Evolutionary conservation across 2,888 invertebrate species (phyloP), one percentile per base, ranked within the genome.

Genomic region (Melieria crassipennis): DNA sequence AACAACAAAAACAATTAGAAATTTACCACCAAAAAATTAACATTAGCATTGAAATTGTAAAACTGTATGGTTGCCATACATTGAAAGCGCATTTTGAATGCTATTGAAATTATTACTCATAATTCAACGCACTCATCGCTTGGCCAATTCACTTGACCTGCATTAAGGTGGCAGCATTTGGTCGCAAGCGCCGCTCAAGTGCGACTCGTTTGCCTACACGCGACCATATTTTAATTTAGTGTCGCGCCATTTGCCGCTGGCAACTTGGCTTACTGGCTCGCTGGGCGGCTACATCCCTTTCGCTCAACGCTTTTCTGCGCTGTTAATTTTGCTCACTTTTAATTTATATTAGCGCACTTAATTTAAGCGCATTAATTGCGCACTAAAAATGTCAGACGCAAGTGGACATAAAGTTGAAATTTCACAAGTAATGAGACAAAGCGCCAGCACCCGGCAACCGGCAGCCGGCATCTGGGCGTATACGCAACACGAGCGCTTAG

Each of bases 281-380:
- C 30, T 42, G n/a, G 42, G 4, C 10, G 6, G 50, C 13, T 10
- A 43, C 45, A 10, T 43, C 42, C 48, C 16, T 60, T 65, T 45
- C 43, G 16, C 60, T 60, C 16, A 43, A n/a, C 60, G n/a, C 13
- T 42, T 43, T 55, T 11, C 57, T 7, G 43, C 48, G 52, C 47
- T 47, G 63, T 42, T 56, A 62, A 69, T 69, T 62, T 69, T 62
- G 55, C 56, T 5, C 50, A 67, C 60, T 63, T 64, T 13, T 43
- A 70, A 70, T 65, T 70, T 70, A 57, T 58, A 70, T 70, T 65
- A 57, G 58, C 65, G 58, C 64, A 70, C 70, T 70, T 65, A 65
- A 70, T 64, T 70, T 65, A 70, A 64, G 64, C 50, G 45, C 58
- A 65, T 60, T 70, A 70, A 70, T 70, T 58, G 57, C 43, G 63